A percentile compares a stretch with the other conserved stretches of the same genome.
phyloP scores from a whole-genome alignment of 2,888 invertebrate species.

The Hydraecia micacea region DNA sequence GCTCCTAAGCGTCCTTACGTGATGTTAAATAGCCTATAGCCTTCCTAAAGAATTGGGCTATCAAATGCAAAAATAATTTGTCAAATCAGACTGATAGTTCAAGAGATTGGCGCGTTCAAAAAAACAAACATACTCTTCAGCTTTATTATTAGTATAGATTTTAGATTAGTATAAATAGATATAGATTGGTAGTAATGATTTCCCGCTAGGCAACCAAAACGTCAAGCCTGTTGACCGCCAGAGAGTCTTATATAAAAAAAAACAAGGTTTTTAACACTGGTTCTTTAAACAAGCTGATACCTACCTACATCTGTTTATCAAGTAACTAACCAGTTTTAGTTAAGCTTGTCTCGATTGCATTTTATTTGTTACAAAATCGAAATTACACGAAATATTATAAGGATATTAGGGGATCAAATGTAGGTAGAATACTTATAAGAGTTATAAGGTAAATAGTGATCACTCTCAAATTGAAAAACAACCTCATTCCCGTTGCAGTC shows the following conservation, averaged over 20 bases:
- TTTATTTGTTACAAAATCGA: background rate
- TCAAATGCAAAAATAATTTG: background rate
- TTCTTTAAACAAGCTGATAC: background rate
- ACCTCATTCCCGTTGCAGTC: constrained; percentile 13
- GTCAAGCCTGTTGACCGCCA: constrained; percentile 4
- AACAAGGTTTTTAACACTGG: background rate
- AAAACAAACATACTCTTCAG: background rate
- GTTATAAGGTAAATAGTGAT: background rate
- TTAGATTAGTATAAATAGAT: background rate
- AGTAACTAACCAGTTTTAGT: background rate
- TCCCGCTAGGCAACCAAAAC: background rate
- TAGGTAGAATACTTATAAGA: background rate
- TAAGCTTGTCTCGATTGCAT: background rate
- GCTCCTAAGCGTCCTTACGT: background rate
- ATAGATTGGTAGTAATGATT: background rate
- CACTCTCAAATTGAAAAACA: background rate
- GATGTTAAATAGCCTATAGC: background rate
- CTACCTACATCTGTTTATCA: background rate
- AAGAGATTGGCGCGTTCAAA: background rate
- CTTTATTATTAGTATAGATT: background rate
- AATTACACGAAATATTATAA: background rate
- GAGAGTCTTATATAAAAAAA: background rate
- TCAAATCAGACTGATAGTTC: background rate
- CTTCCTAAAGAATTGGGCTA: background rate
- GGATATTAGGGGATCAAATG: background rate